Percentiles rank a stretch among this genome's conserved stretches.
Conservation (phyloP, 2,113 vertebrate genomes). For the Phyllopteryx taeniolatus region DNA sequence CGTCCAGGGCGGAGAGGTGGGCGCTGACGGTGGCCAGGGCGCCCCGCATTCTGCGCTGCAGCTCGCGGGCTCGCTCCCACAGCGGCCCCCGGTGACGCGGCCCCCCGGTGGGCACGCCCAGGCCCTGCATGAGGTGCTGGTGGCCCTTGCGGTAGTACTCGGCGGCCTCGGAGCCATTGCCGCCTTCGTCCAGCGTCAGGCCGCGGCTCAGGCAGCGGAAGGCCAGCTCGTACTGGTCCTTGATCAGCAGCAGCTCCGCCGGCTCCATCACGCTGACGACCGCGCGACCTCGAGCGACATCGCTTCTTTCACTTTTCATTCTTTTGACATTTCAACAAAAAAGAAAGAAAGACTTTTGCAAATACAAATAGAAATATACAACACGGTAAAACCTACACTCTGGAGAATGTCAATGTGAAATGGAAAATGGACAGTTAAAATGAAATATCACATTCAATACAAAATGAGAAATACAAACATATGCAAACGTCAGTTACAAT, state of each 20-base stretch:
- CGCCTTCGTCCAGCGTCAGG: conserved; percentile 78
- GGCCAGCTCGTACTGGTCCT: conserved; percentile 80
- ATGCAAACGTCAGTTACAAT: too few relatives aligned
- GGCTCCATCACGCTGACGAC: conserved; percentile 53
- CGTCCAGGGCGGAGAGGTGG: conserved; percentile 74
- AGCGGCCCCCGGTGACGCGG: conserved; percentile 57
- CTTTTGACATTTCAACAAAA: too few relatives aligned
- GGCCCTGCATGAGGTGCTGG: conserved; percentile 78
- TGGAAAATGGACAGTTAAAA: too few relatives aligned
- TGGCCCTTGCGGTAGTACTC: conserved; percentile 77
- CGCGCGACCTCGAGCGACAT: not conserved
- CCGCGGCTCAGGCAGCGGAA: conserved; percentile 80
- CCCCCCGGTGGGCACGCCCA: conserved; percentile 70
- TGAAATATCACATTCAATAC: too few relatives aligned
- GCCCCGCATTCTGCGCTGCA: conserved; percentile 84
- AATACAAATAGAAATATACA: too few relatives aligned
- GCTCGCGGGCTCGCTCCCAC: conserved; percentile 82
- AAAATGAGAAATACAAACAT: too few relatives aligned
- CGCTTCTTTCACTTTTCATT: too few relatives aligned
- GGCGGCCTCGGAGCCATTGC: conserved; percentile 75
- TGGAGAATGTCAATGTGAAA: too few relatives aligned
- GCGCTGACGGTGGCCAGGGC: conserved; percentile 74
- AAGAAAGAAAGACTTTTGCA: too few relatives aligned
- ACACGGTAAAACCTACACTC: too few relatives aligned
- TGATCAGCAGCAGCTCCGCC: conserved; percentile 78